Evolutionary conservation across 2,797 vertebrate genomes (phyloP), one percentile per base, ranked within the genome.

Genomic region (Eutrigla gurnardus): DNA sequence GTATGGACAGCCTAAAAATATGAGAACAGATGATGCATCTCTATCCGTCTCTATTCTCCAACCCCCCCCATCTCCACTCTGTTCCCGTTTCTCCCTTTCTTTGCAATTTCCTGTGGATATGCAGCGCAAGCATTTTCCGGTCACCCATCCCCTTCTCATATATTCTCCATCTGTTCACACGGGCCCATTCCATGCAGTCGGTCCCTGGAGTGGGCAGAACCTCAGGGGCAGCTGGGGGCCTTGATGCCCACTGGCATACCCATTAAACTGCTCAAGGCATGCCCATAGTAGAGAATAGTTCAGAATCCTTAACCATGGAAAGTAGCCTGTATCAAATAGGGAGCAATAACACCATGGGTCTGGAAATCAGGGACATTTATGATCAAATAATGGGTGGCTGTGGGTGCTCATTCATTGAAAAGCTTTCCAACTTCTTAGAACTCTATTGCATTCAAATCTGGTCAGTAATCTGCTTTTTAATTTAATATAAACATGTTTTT

Each of bases 121-220:
- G 84, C 86, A 85, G 75, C 63, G 71, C 71, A 81, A 83, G 84
- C 86, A 73, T 46, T 82, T 49, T 65, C 52, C 55, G 42, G 74
- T 64, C 12, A 17, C 65, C 50, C 65, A 65, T 76, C 86, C 71
- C 58, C 45, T 74, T 75, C 70, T 63, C 61, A 61, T 77, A 79
- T 76, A 86, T 79, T 88, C 73, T 79, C 73, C 83, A 78, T 90
- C 81, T 88, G 81, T 65, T 89, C 77, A 62, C 36, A 63, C 7
- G 2, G 32, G 62, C 46, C 78, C 47, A 82, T 83, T 89, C 84
- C 57, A 85, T 70, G 53, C 81, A 59, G 40, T 49, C 55, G 43
- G 40, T 83, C 87, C 79, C 77, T 32, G 55, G 82, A 77, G 85
- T 77, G 69, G 73, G 68, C 50, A 77, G 39, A 77, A 84, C 87